These are phyloP conservation scores for Phthorimaea operculella DNA, from an alignment of 1,140 invertebrate genomes.

Conservation along the genomic window DNA sequence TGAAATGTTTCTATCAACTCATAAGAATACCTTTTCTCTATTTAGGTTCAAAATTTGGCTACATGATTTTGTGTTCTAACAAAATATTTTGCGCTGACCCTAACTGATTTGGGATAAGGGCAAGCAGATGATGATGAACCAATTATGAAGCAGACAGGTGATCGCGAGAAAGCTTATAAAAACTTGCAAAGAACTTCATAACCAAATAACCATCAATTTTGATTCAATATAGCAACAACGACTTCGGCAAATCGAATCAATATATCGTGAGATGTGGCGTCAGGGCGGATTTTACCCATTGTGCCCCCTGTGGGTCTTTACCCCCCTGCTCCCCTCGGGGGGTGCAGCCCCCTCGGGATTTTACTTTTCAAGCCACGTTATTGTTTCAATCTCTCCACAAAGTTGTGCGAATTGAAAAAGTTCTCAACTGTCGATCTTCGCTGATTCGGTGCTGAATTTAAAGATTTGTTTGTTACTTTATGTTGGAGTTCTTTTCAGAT, in stretches of 20 bases:
- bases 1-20: too few relatives aligned
- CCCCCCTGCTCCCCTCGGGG: neutral
- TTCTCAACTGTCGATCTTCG: conserved; percentile 10
- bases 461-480: too few relatives aligned
- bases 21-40: too few relatives aligned
- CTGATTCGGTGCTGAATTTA: too few relatives aligned
- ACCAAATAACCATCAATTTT: conserved; percentile 39
- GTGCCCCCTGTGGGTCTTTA: too few relatives aligned
- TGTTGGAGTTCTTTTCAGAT: too few relatives aligned
- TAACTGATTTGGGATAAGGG: too few relatives aligned
- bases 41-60: too few relatives aligned
- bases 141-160: too few relatives aligned
- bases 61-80: too few relatives aligned
- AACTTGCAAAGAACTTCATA: conserved; percentile 20
- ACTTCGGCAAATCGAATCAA: conserved; percentile 43
- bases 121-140: too few relatives aligned
- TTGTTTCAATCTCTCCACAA: conserved; percentile 49
- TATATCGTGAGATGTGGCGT: conserved; percentile 14
- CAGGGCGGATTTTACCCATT: neutral
- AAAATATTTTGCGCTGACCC: too few relatives aligned
- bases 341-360: conserved; percentile 18
- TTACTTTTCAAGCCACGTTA: conserved; percentile 36
- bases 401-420: conserved; percentile 38
- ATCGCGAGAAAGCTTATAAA: neutral
- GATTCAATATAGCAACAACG: conserved; percentile 28